Conservation (phyloP, 2,888 invertebrate species). For the Unio delphinus region DNA sequence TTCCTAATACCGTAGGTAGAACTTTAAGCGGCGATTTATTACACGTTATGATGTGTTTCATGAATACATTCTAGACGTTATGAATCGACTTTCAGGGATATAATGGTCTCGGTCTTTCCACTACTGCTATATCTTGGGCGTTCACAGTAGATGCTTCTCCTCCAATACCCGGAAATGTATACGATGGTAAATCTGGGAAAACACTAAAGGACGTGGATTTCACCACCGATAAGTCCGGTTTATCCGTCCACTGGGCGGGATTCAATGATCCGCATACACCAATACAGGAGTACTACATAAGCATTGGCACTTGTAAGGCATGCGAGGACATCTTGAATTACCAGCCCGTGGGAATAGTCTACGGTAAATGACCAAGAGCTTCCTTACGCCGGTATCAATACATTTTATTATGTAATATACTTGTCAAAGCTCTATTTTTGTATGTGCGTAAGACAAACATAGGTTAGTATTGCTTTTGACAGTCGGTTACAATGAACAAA, state of each 20-base stretch:
- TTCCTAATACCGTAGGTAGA: too few species aligned
- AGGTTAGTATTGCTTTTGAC: too few species aligned
- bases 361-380: constrained; percentile 11
- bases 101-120: constrained; percentile 36
- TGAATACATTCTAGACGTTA: too few species aligned
- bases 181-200: constrained; percentile 23
- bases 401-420: too few species aligned
- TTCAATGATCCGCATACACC: constrained; percentile 43
- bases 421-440: too few species aligned
- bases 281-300: constrained; percentile 30
- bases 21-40: too few species aligned
- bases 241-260: constrained; percentile 37
- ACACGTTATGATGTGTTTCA: too few species aligned
- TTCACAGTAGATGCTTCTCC: constrained; percentile 35
- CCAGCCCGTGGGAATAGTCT: constrained; percentile 30
- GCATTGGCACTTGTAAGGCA: too few species aligned
- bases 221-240: constrained; percentile 17
- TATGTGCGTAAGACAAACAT: too few species aligned
- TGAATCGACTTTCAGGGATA: constrained; percentile 16
- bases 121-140: constrained; percentile 38
- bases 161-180: constrained; percentile 35
- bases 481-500: too few species aligned
- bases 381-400: too few species aligned
- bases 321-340: constrained; percentile 34
- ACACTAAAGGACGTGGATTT: constrained; percentile 26